Evolutionary conservation across 1,140 invertebrate genomes (phyloP), one percentile per base, ranked within the genome.

Genomic region (Mya arenaria): DNA sequence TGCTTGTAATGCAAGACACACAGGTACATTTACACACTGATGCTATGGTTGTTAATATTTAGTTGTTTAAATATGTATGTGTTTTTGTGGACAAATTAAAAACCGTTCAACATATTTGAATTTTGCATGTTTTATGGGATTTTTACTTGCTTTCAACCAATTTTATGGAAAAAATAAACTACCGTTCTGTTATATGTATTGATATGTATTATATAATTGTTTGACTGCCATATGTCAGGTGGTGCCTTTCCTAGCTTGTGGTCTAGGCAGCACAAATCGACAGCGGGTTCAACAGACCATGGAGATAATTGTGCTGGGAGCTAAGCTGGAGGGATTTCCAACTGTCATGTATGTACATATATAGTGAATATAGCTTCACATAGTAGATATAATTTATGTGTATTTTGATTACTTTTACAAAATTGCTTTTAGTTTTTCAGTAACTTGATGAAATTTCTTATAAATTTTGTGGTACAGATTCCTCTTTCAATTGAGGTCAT

Each of bases 211-310:
- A 34, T 84, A 66, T 19, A 68, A 88, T 83, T 83, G 85, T 48
- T 60, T 41, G n/a, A 37, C 63, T n/a, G n/a, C n/a, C n/a, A n/a
- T n/a, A n/a, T n/a, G n/a, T n/a, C n/a, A n/a, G 15, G 58, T 88
- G 23, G 85, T 88, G 28, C 85, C 85, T 23, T 88, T 89, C 71
- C 78, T 89, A 65, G 82, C 86, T 3, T 55, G 44, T 34, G 86
- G 85, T 1, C 52, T 88, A n/a, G 79, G 69, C 28, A 88, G 85
- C 30, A 37, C 56, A 17, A 58, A 73, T 36, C 56, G 84, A 15
- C 77, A 84, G 37, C 58, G 83, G 15, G 88, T 89, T 23, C 86
- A 87, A 25, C 68, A 84, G 0, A 78, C 85, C 44, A 69, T 89
- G 1, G 48, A 84, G 19, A 63, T 89, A 4, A 71, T 86, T 8